phyloP scores from a whole-genome alignment of 2,797 vertebrate genomes.

The Cyprinella venusta region DNA sequence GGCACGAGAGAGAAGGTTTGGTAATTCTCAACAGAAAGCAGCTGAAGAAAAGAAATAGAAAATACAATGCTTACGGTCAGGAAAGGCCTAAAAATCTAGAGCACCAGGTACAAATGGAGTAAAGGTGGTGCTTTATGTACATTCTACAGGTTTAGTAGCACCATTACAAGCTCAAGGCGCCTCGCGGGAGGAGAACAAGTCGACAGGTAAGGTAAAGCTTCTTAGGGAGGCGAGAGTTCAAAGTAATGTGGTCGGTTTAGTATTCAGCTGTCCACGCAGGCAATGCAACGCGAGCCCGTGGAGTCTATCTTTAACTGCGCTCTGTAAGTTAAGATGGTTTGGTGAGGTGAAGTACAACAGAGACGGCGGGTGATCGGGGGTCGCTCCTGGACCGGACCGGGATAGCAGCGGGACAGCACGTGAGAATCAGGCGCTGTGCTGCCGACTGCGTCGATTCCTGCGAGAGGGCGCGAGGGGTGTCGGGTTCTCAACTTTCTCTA shows the following conservation, averaged over 20 bases:
- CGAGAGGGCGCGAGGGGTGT: conserved; percentile 56
- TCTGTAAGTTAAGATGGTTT: conserved; percentile 81
- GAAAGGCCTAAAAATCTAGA: conserved; percentile 80
- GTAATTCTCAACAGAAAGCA: conserved; percentile 76
- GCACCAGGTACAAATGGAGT: conserved; percentile 71
- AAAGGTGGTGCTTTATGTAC: conserved; percentile 69
- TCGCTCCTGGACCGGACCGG: conserved; percentile 56
- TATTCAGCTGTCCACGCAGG: conserved; percentile 49
- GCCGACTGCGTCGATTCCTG: conserved; percentile 48
- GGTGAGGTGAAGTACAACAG: conserved; percentile 71
- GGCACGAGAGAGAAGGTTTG: conserved; percentile 77
- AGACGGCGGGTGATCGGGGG: conserved; percentile 68
- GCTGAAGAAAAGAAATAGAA: conserved; percentile 58
- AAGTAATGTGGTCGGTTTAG: conserved; percentile 73
- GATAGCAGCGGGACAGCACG: conserved; percentile 68
- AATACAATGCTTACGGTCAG: conserved; percentile 76
- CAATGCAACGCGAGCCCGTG: conserved; percentile 63
- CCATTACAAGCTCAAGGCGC: conserved; percentile 81
- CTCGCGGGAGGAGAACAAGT: conserved; percentile 71
- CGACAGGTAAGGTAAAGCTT: conserved; percentile 78
- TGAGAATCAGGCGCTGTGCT: conserved; percentile 68
- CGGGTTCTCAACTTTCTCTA: conserved; percentile 79
- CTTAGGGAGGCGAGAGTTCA: conserved; percentile 70
- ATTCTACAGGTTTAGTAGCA: conserved; percentile 84
- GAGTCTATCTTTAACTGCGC: conserved; percentile 76